Evolutionary conservation across 2,113 vertebrate genomes (phyloP), one percentile per base, ranked within the genome.

Genomic region (Sebastes schlegelii): DNA sequence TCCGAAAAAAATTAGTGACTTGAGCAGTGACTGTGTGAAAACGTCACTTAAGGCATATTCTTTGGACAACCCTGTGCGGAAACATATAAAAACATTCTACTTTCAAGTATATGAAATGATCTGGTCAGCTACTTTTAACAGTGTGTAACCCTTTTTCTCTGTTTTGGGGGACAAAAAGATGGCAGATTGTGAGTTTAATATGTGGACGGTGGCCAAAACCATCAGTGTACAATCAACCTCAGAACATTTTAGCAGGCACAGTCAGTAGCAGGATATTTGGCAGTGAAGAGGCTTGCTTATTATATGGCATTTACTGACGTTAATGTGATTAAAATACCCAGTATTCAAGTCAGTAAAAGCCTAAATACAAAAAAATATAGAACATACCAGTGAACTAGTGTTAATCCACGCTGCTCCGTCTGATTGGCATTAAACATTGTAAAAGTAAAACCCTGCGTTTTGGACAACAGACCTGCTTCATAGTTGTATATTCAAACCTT

Each of bases 1-100:
- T 92, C 86, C 62, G 8, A 66, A 80, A 84, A 64, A 85, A 74
- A 83, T 73, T 58, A 71, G 64, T 57, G 52, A 84, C 66, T 85
- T 61, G 62, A 83, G 70, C 80, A 73, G 77, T 85, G 88, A 82
- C 86, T 54, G 60, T 77, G 40, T 89, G 85, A 89, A 34, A 84
- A 83, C 61, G 70, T 86, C 66, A 83, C 72, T 74, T 92, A 94
- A 94, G 90, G 92, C 89, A 93, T 92, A 86, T 90, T 94, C 85
- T 92, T 91, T 91, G 85, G 89, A 91, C 88, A 83, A 94, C 93
- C 92, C 93, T 91, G 93, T 94, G 90, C 86, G 90, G 81, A 91
- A 87, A 90, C 69, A 83, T 74, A 92, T 42, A 92, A 86, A 92
- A 90, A 89, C 87, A 92, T 86, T 90, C 81, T 46, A 65, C 68